A percentile compares a stretch with the other conserved stretches of the same genome.
phyloP scores from a whole-genome alignment of 64 coral and sea anemone species.

The Actinia tenebrosa region DNA sequence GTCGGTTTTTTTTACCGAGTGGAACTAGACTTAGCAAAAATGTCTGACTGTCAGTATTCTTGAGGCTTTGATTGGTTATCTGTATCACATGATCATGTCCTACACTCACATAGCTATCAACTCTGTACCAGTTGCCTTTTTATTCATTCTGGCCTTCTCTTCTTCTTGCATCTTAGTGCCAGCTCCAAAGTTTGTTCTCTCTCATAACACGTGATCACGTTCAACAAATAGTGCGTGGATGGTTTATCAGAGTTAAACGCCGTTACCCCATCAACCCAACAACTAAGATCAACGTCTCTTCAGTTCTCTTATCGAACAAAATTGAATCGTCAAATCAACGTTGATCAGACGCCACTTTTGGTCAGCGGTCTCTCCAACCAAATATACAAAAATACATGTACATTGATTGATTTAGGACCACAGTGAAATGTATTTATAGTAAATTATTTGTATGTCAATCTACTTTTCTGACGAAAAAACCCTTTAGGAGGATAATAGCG shows the following conservation, averaged over 20 bases:
- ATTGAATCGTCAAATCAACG: no score
- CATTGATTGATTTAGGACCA: no score
- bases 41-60: neutral
- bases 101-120: no score
- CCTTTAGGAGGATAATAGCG: no score
- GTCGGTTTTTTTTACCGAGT: no score
- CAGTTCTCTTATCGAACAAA: neutral
- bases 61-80: neutral
- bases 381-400: no score
- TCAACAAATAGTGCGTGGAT: no score
- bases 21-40: neutral
- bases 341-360: no score
- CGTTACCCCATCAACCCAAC: neutral
- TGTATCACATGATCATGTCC: neutral
- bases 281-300: neutral
- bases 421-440: no score
- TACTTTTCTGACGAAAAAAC: no score
- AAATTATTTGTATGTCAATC: no score
- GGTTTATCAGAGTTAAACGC: neutral
- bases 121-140: neutral
- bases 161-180: conserved; percentile 10
- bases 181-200: conserved; percentile 7
- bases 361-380: no score
- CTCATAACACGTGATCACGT: neutral
- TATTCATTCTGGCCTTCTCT: conserved; percentile 5